phyloP scores from a whole-genome alignment of 2,113 vertebrate genomes.

The Tragelaphus imberbis region DNA sequence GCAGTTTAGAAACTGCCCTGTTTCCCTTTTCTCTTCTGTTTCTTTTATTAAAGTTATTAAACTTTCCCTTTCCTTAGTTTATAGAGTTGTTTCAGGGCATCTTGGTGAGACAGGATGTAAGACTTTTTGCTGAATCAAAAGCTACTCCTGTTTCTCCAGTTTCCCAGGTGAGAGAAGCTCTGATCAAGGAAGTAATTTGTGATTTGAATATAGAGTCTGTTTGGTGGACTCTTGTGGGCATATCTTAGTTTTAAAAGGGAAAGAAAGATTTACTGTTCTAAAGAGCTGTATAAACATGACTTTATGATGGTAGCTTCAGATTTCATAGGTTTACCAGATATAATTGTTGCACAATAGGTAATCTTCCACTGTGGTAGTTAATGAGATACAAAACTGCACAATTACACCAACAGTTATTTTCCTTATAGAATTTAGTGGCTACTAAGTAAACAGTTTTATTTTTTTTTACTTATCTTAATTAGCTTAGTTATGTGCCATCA shows the following conservation, averaged over 20 bases:
- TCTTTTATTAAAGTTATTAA: not conserved
- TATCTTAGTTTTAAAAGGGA: slow-evolving; percentile 36
- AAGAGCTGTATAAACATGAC: slow-evolving; percentile 17
- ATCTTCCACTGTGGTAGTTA: slow-evolving; percentile 41
- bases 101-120: not conserved
- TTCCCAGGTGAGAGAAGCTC: not conserved
- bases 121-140: not conserved
- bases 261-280: not conserved
- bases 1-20: not conserved
- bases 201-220: not conserved
- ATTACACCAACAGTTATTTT: slow-evolving; percentile 63
- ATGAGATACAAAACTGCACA: slow-evolving; percentile 52
- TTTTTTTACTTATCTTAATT: slow-evolving; percentile 50
- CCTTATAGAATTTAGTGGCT: slow-evolving; percentile 52
- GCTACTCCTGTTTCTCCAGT: not conserved
- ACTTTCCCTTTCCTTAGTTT: not conserved
- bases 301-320: slow-evolving; percentile 44
- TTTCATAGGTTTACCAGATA: slow-evolving; percentile 60
- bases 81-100: not conserved
- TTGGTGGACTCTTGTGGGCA: not conserved
- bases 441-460: slow-evolving; percentile 44
- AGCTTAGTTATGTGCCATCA: slow-evolving; percentile 33
- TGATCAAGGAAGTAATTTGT: not conserved
- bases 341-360: slow-evolving; percentile 51
- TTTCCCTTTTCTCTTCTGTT: not conserved